Base-by-base conservation (phyloP, 1,140 invertebrate species). In the Argopecten irradians region DNA sequence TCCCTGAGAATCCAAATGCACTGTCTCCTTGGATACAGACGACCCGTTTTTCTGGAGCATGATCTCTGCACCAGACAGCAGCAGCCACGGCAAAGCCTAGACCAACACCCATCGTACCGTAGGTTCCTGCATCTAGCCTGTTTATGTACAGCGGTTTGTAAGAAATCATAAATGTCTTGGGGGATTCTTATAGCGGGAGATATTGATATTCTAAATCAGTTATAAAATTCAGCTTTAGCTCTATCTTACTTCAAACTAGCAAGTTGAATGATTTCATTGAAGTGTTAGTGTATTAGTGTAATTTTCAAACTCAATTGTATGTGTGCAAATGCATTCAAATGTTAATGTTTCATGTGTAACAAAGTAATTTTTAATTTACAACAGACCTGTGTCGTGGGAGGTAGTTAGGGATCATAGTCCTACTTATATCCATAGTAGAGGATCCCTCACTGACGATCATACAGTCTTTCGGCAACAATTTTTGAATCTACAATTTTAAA, bases 371-470 rank as follows among this genome's bases (percentile, higher is more conserved):
- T n/a, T n/a, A n/a, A n/a, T n/a, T n/a, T n/a, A n/a, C n/a, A n/a
- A n/a, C n/a, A n/a, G n/a, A n/a, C 35, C 98, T 96, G 94, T 99
- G 98, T 82, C 98, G 96, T 0, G 98, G 98, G 84, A 97, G 95
- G 87, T 96, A 96, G 94, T 99, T 99, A 2, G 97, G 95, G 28
- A 99, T 95, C 95, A 99, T 97, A 0, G 98, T 97, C 83, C 98
- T 96, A 2, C 98, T 98, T 93, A 99, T 99, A 93, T 99, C 98
- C 99, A 99, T 99, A 0, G 99, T 99, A 94, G 99, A 99, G 16
- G 98, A 98, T 71, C 99, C 99, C 96, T 99, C 99, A 94, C 98
- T 99, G n/a, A 99, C 97, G 92, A 99, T 98, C 3, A 99, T 97
- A 32, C 97, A 97, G 96, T 99, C 97, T 96, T 94, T 92, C 92